Evolutionary conservation across 1,140 invertebrate genomes (phyloP), one percentile per base, ranked within the genome.

Genomic region (Apis cerana): DNA sequence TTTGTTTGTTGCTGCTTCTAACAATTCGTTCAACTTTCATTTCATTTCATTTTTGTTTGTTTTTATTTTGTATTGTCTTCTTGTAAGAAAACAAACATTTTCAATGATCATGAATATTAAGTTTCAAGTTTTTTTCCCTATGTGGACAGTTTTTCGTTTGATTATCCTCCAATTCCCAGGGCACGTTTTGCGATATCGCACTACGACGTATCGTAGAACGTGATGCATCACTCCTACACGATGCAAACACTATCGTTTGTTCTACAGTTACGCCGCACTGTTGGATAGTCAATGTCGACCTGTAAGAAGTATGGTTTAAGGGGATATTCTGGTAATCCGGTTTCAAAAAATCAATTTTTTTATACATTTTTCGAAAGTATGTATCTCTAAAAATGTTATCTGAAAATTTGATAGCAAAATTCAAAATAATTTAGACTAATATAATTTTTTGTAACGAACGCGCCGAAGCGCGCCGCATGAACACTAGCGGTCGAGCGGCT

Each of bases 241-340:
- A 82, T 70, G 75, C 54, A 43, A 68, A 64, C 70, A 70, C 75
- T 76, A 70, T 71, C 59, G 62, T 77, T 83, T 56, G 75, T 80
- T 80, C 65, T 87, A 89, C 80, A 61, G 83, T 88, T 88, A 86
- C 84, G 74, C 76, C 82, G 68, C 77, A 85, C 86, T 90, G 83
- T 88, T 70, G 76, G 72, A 90, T 88, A 90, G 88, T 87, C 86
- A 89, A 86, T 83, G 88, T 89, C 88, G 91, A 94, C 93, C 93
- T 94, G 93, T 91, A 94, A 94, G 90, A 94, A 94, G 89, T 88
- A 92, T 75, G 90, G 83, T 93, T 94, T 93, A 43, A 43, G 33
- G 33, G 33, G 33, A 43, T 43, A 43, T 43, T 43, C 5, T 43
- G 33, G 33, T 43, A 43, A 43, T 43, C 33, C 33, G 33, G 33